Base-by-base conservation (phyloP, 2,113 vertebrate genomes). In the Spizaetus ornatus region DNA sequence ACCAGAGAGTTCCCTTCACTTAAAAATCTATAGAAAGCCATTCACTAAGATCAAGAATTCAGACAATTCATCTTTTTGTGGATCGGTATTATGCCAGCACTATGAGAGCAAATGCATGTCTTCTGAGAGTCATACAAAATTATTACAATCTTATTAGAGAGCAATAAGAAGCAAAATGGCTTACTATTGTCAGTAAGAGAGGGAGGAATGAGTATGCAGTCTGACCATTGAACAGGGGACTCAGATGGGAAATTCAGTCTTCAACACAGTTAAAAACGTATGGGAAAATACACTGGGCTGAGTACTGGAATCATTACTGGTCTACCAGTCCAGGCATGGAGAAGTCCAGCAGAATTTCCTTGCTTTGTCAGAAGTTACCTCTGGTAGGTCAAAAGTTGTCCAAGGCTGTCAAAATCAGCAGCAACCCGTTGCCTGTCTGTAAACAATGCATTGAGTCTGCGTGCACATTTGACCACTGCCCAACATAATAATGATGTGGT, bases 401-500 rank as follows among this genome's bases (percentile, higher is more conserved):
- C 63, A n/a, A 21, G 40, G 29, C n/a, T 79, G 56, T 40, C 65
- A 67, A 55, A 87, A 42, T 7, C 55, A 62, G 7, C 19, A 26
- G 42, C 26, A 71, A 9, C 2, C 2, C 1, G 0, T 48, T 5
- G 4, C 7, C 27, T 50, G 6, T 70, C 61, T 71, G 14, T 53
- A 31, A 61, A 52, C 0, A 2, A 27, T 5, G 1, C 1, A 5
- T 55, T 7, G 31, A 43, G 36, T 36, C 50, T 42, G 10, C 1
- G 1, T 29, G 53, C 2, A 0, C 1, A 0, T 63, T 69, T 52
- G 19, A 31, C 34, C 27, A 22, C 25, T 61, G 17, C 62, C 16
- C 10, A 17, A 2, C 0, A 0, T 53, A 40, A 38, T 1, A 4
- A 4, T 3, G 3, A 16, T 11, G 13, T 71, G 25, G 13, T 50